Evolutionary conservation across 2,797 vertebrate genomes (phyloP), one percentile per base, ranked within the genome.

Genomic region (Fistularia commersonii): DNA sequence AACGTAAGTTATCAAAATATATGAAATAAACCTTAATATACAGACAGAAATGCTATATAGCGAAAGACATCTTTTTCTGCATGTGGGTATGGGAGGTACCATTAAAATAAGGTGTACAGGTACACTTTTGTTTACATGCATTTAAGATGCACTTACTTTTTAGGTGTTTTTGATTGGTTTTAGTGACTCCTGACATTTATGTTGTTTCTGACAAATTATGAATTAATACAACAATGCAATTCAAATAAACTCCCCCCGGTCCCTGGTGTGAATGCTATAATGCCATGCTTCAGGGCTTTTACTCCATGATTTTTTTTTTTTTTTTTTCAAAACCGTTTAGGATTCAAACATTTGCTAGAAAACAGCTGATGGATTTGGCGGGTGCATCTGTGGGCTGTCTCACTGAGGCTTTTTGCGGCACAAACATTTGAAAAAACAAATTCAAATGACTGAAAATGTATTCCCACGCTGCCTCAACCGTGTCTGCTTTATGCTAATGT

Each of bases 371-470:
- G 11, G 23, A 37, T 34, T 36, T 8, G 13, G 8, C 9, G 11
- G 8, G 7, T 8, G 8, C 15, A 3, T 11, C 5, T 31, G 7
- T 14, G 10, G 31, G 51, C 3, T 32, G 35, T 32, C 52, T 46
- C 41, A 44, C 33, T 3, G 5, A 8, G 31, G 15, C 8, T 11
- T 3, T 11, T 66, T 40, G 7, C 31, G 23, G 10, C 0, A 1
- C 44, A 56, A 41, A 64, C 60, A 2, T n/a, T n/a, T n/a, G n/a
- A n/a, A n/a, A n/a, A n/a, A n/a, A n/a, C n/a, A n/a, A 57, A 63
- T 72, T 64, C 39, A 76, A 67, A 72, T 65, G 1, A 60, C 41
- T 71, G 49, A 61, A 69, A 75, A 73, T 64, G 45, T 50, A 66
- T 72, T 76, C 56, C 52, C 31, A 41, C 14, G 45, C 58, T 36